Conservation (phyloP, 2,888 invertebrate species). For the Drosophila melanosoma region DNA sequence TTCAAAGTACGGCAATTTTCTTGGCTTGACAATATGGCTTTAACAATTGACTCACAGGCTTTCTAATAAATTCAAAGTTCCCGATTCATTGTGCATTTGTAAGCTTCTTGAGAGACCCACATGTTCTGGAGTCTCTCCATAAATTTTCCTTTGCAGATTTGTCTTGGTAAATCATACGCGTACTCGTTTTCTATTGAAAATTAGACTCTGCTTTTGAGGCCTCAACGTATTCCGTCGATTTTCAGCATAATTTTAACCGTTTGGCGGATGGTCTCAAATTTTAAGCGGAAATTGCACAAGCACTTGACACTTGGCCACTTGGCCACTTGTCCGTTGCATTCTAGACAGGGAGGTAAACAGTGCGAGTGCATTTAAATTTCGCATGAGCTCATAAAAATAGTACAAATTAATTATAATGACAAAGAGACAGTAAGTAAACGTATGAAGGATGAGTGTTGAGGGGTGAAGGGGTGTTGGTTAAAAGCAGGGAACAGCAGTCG, state of each 20-base stretch:
- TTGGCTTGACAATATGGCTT: not conserved
- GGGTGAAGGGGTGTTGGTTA: not conserved
- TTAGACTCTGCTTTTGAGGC: constrained; percentile 42
- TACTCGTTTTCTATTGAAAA: constrained; percentile 73
- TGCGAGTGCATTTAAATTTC: constrained; percentile 74
- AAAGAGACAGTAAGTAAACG: constrained; percentile 49
- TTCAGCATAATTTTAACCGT: constrained; percentile 69
- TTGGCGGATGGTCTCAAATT: constrained; percentile 73
- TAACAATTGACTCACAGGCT: not conserved
- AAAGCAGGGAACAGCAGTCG: constrained; percentile 38
- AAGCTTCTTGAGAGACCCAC: constrained; percentile 40
- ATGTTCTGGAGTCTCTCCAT: constrained; percentile 18
- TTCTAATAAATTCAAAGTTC: not conserved
- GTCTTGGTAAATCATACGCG: constrained; percentile 62
- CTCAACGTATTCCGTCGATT: constrained; percentile 51
- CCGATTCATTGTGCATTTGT: constrained; percentile 5
- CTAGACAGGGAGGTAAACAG: constrained; percentile 29
- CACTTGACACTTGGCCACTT: constrained; percentile 67
- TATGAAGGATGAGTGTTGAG: constrained; percentile 2
- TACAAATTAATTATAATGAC: constrained; percentile 81
- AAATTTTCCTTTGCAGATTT: constrained; percentile 51
- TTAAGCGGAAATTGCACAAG: constrained; percentile 80
- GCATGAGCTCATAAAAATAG: constrained; percentile 81
- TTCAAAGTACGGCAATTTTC: not conserved
- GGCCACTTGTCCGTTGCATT: constrained; percentile 33